A percentile compares a stretch with the other conserved stretches of the same genome.
These are phyloP conservation scores for Andrena minutula DNA, from an alignment of 2,888 invertebrate species.

Conservation along the genomic window DNA sequence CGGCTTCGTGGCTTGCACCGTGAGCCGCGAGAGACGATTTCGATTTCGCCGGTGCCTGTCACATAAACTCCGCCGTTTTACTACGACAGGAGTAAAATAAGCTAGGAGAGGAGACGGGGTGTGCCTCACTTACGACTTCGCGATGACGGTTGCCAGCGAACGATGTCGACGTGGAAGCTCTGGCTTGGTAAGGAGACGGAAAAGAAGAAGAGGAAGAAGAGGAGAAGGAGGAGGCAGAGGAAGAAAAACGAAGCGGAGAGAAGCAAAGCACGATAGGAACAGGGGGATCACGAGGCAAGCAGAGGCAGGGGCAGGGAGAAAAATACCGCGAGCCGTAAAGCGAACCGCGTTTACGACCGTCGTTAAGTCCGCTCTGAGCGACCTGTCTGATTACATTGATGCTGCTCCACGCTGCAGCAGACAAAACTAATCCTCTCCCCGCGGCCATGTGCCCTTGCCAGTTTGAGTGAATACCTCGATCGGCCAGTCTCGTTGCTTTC, in stretches of 20 bases:
- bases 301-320: conserved; percentile 39
- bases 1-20: conserved; percentile 14
- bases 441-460: conserved; percentile 20
- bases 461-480: conserved; percentile 1
- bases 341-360: conserved; percentile 80
- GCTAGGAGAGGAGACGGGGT: conserved; percentile 51
- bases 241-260: conserved; percentile 34
- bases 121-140: conserved; percentile 56
- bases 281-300: conserved; percentile 14
- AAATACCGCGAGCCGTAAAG: conserved; percentile 75
- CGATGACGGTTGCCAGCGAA: conserved; percentile 40
- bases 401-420: conserved; percentile 72
- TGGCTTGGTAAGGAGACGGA: too few species aligned
- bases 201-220: conserved; percentile 35
- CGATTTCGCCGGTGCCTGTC: conserved; percentile 70
- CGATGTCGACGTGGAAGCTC: conserved; percentile 35
- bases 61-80: conserved; percentile 78
- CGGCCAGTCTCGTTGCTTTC: background rate
- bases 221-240: conserved; percentile 36
- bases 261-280: conserved; percentile 38
- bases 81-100: conserved; percentile 69
- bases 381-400: conserved; percentile 82
- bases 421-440: conserved; percentile 43
- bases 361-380: conserved; percentile 80
- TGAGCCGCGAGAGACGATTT: conserved; percentile 47